phyloP scores from a whole-genome alignment of 2,797 vertebrate genomes.

The Menidia menidia region DNA sequence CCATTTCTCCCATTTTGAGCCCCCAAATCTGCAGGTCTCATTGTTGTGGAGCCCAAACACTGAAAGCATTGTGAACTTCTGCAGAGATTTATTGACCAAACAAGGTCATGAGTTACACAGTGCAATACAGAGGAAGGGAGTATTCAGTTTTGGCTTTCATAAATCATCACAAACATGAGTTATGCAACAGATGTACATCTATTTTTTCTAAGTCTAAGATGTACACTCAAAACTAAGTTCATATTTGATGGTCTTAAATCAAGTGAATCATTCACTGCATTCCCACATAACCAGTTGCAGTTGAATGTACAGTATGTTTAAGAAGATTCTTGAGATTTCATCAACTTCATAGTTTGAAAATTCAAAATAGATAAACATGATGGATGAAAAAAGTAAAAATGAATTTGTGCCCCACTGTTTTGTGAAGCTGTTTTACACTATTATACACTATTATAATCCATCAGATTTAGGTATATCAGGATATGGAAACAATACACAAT shows the following conservation, averaged over 20 bases:
- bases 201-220: not conserved
- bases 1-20: slow-evolving; percentile 46
- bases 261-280: slow-evolving; percentile 12
- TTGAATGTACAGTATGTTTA: slow-evolving; percentile 23
- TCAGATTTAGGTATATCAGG: not conserved
- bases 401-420: too few species aligned
- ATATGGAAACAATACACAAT: not conserved
- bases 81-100: slow-evolving; percentile 65
- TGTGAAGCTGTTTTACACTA: not conserved
- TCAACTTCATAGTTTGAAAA: not conserved
- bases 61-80: slow-evolving; percentile 64
- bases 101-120: slow-evolving; percentile 52
- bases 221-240: slow-evolving; percentile 1
- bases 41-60: slow-evolving; percentile 55
- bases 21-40: slow-evolving; percentile 40
- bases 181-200: slow-evolving; percentile 21
- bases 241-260: slow-evolving; percentile 18
- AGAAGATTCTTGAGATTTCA: slow-evolving; percentile 4
- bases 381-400: not conserved
- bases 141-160: slow-evolving; percentile 28
- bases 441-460: not conserved
- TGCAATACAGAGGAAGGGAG: slow-evolving; percentile 7
- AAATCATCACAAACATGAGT: slow-evolving; percentile 35
- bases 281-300: slow-evolving; percentile 9
- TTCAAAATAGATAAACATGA: not conserved